A percentile compares a stretch with the other conserved stretches of the same genome.
phyloP scores from a whole-genome alignment of 2,113 vertebrate genomes.

The Syngnathus floridae region DNA sequence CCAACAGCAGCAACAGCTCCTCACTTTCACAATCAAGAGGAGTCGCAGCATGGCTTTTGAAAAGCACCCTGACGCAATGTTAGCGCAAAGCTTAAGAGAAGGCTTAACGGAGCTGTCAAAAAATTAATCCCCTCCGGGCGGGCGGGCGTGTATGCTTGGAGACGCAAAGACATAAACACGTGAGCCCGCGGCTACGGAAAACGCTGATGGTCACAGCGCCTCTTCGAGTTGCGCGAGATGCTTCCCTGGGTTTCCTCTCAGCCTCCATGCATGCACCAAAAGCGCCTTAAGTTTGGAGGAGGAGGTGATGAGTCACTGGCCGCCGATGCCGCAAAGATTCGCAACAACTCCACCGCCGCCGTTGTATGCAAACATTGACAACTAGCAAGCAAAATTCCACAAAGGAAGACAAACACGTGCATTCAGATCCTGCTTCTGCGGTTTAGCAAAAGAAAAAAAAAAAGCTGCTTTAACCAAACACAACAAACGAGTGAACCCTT shows the following conservation, averaged over 20 bases:
- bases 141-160: constrained; percentile 40
- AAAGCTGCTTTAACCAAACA: not conserved
- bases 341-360: constrained; percentile 53
- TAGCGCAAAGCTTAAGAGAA: constrained; percentile 45
- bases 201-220: constrained; percentile 51
- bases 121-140: constrained; percentile 53
- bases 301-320: constrained; percentile 71
- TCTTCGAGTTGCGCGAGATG: constrained; percentile 41
- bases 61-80: constrained; percentile 36
- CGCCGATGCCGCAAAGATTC: constrained; percentile 71
- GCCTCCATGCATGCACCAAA: not conserved
- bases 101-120: constrained; percentile 65
- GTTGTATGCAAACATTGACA: constrained; percentile 41
- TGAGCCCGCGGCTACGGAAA: constrained; percentile 57
- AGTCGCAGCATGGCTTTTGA: constrained; percentile 36
- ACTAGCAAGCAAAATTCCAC: constrained; percentile 23
- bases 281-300: constrained; percentile 54
- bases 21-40: not conserved
- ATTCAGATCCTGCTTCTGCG: not conserved
- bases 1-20: constrained; percentile 23
- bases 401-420: not conserved
- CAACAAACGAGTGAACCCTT: too few relatives aligned
- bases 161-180: constrained; percentile 51
- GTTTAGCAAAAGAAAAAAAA: not conserved
- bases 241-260: constrained; percentile 26